Evolutionary conservation across 1,140 invertebrate species (phyloP), one percentile per base, ranked within the genome.

Genomic region (Ceratosolen fusciceps): DNA sequence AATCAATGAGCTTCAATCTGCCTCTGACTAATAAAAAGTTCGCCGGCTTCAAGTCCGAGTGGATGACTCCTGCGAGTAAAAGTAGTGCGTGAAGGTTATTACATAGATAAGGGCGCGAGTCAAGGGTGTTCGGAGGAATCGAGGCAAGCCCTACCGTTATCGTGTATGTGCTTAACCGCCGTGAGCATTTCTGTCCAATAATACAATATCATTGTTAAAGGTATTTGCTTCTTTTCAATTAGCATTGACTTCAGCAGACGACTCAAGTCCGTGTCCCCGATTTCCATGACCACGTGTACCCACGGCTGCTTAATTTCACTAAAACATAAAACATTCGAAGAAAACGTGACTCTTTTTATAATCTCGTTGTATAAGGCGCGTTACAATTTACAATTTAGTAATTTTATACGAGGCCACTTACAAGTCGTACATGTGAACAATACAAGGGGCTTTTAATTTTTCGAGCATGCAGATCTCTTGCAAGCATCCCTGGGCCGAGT

Each of bases 1-100:
- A 99, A 91, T 99, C 98, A 81, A 99, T 99, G 31, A 99, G 90
- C 91, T 99, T 99, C 7, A 99, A 88, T 67, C 94, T 92, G 5
- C 96, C 96, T 78, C 93, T 92, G 31, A 98, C 96, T 83, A 98
- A 90, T 16, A 99, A 91, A 90, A 99, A 99, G 90, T 99, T 99
- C 1, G 97, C 97, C 16, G 98, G 98, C 89, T 99, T 99, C 76
- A 99, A 90, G 90, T 99, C 98, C 0, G 96, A 96, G 91, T 99
- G 98, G 77, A 99, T 96, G 19, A 99, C 96, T 62, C 95, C 96
- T 96, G 87, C 9, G 92, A 90, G 85, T 79, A 82, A 80, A 82
- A n/a, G n/a, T n/a, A n/a, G n/a, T n/a, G n/a, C n/a, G n/a, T n/a
- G n/a, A n/a, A n/a, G n/a, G n/a, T n/a, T n/a, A n/a, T n/a, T n/a